Conservation (phyloP, 2,888 invertebrate genomes). For the Campoplex capitator region DNA sequence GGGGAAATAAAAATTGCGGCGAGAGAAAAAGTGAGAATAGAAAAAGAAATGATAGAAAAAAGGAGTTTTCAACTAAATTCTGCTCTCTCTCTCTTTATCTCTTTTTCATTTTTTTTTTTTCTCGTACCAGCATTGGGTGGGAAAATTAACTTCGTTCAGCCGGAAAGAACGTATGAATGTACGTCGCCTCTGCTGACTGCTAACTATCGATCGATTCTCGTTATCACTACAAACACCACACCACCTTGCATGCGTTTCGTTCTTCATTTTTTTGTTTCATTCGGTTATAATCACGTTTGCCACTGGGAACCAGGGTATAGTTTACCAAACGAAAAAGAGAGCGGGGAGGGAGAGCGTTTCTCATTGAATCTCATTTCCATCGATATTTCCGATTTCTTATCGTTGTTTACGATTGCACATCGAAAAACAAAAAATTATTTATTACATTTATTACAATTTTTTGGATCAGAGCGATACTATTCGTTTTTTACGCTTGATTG, state of each 20-base stretch:
- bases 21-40: not conserved
- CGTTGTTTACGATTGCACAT: not conserved
- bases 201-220: conserved; percentile 70
- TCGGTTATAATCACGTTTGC: conserved; percentile 74
- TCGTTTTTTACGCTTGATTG: not conserved
- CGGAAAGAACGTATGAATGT: conserved; percentile 69
- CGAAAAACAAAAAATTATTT: not conserved
- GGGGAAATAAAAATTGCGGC: conserved; percentile 15
- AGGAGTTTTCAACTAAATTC: conserved; percentile 12
- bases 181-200: conserved; percentile 47
- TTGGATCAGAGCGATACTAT: not conserved
- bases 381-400: not conserved
- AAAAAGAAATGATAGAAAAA: conserved; percentile 34
- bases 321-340: conserved; percentile 50
- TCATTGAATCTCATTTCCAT: conserved; percentile 38
- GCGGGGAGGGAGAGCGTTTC: not conserved
- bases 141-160: conserved; percentile 73
- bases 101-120: conserved; percentile 16
- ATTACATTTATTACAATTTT: not conserved
- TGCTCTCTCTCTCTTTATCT: conserved; percentile 8
- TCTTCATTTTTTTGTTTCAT: conserved; percentile 64
- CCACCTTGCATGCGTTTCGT: conserved; percentile 14
- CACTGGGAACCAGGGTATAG: conserved; percentile 73
- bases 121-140: conserved; percentile 44
- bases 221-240: conserved; percentile 36